Evolutionary conservation across 2,113 vertebrate genomes (phyloP).

Genomic region (Steatornis caripensis): DNA sequence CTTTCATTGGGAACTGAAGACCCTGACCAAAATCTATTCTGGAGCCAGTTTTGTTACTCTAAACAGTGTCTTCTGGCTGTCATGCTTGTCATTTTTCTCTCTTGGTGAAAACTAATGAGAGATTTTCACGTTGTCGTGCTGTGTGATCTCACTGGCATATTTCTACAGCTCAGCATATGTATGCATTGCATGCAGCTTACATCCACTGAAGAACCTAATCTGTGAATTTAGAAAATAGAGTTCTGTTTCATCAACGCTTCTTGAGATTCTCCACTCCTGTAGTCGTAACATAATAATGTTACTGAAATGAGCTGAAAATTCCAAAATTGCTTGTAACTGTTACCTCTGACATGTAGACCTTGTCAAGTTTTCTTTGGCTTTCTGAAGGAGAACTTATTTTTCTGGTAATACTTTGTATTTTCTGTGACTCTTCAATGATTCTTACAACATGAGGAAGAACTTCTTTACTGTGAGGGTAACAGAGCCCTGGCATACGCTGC

Average conservation of each 20-base stretch:
- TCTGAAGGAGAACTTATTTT: background rate
- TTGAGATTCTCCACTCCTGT: background rate
- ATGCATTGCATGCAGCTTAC: background rate
- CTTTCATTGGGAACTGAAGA: background rate
- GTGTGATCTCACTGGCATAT: background rate
- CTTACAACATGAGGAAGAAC: too few species aligned
- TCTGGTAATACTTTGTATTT: background rate
- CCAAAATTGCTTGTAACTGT: background rate
- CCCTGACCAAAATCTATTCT: background rate
- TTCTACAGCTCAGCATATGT: background rate
- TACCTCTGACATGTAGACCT: background rate
- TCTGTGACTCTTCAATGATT: background rate
- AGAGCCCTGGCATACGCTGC: too few species aligned
- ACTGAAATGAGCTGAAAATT: background rate
- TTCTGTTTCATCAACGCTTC: background rate
- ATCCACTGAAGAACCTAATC: background rate
- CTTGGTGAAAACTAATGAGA: background rate
- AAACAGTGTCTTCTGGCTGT: background rate
- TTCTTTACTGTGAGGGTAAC: too few species aligned
- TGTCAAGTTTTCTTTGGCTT: background rate
- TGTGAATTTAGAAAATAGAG: background rate
- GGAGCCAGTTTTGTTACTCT: background rate
- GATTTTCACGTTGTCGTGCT: background rate
- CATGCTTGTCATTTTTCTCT: background rate
- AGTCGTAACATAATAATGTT: background rate